Conservation (phyloP, 2,797 vertebrate species). For the Acrossocheilus wenchowensis region DNA sequence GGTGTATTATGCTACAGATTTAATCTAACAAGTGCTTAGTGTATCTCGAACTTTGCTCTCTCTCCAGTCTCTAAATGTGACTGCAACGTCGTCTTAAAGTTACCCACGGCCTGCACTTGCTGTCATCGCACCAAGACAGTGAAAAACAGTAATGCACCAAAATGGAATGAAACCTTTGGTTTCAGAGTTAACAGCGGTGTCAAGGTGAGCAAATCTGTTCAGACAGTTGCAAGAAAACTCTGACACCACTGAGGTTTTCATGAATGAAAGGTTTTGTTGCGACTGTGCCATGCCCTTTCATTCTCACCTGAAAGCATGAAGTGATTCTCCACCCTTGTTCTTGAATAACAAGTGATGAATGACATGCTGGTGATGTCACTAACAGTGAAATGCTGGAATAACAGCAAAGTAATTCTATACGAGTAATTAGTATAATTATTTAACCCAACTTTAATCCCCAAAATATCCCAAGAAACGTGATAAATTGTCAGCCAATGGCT, state of each 20-base stretch:
- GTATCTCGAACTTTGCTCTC: not conserved
- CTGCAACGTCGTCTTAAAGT: constrained; percentile 79
- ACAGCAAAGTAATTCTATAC: not conserved
- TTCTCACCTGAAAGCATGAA: not conserved
- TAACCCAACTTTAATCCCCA: not conserved
- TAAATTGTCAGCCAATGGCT: not conserved
- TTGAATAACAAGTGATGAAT: not conserved
- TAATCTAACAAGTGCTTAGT: not conserved
- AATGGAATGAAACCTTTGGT: constrained; percentile 85
- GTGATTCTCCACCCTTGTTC: constrained; percentile 4
- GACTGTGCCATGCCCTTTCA: not conserved
- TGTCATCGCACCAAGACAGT: constrained; percentile 76
- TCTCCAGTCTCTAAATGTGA: constrained; percentile 79
- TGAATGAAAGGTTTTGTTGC: not conserved
- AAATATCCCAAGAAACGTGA: too few species aligned
- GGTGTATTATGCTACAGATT: not conserved
- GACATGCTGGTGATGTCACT: not conserved
- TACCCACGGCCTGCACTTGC: constrained; percentile 80
- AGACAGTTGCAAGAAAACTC: not conserved
- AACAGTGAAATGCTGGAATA: not conserved
- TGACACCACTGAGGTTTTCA: too few species aligned
- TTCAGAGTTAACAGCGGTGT: constrained; percentile 78
- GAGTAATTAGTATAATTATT: not conserved
- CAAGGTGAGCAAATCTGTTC: constrained; percentile 75
- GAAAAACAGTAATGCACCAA: constrained; percentile 73